These are phyloP conservation scores for Nannoperca obscura DNA, from an alignment of 2,797 vertebrate species.

Conservation along the genomic window DNA sequence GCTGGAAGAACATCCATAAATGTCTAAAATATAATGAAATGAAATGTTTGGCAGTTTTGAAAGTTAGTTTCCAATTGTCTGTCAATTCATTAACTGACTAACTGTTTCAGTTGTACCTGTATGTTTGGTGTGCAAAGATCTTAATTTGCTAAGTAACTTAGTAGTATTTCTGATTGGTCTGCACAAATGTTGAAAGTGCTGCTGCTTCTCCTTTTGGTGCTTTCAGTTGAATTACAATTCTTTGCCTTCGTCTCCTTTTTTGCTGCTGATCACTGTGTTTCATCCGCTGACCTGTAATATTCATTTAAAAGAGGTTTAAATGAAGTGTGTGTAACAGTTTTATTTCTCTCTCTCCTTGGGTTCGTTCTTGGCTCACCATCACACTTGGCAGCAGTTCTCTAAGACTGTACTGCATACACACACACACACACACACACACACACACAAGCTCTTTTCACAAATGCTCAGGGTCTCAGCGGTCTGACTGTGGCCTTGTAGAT, in stretches of 20 bases:
- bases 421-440: constrained; percentile 28
- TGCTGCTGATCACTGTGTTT: constrained; percentile 6
- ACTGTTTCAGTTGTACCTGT: neutral
- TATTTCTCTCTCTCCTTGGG: constrained; percentile 31
- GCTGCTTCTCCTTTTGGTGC: neutral
- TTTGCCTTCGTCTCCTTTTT: neutral
- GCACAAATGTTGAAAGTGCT: neutral
- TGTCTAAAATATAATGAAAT: too few relatives aligned
- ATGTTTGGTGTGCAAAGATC: neutral
- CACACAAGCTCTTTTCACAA: constrained; percentile 26
- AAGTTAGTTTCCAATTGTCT: neutral
- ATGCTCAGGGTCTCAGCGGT: constrained; percentile 36
- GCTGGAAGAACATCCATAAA: too few relatives aligned
- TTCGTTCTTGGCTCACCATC: constrained; percentile 41
- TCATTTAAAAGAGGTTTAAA: constrained; percentile 31
- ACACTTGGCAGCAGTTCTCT: constrained; percentile 31
- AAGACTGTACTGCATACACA: neutral
- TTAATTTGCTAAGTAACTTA: neutral
- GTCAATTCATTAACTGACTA: neutral
- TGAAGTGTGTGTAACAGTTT: constrained; percentile 35
- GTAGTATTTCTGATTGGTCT: neutral
- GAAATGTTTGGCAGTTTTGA: too few relatives aligned
- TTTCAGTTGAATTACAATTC: constrained; percentile 10
- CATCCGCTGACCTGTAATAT: constrained; percentile 29
- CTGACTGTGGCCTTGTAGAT: constrained; percentile 56